phyloP scores from a whole-genome alignment of 2,113 vertebrate genomes.

The Himantopus leucocephalus region DNA sequence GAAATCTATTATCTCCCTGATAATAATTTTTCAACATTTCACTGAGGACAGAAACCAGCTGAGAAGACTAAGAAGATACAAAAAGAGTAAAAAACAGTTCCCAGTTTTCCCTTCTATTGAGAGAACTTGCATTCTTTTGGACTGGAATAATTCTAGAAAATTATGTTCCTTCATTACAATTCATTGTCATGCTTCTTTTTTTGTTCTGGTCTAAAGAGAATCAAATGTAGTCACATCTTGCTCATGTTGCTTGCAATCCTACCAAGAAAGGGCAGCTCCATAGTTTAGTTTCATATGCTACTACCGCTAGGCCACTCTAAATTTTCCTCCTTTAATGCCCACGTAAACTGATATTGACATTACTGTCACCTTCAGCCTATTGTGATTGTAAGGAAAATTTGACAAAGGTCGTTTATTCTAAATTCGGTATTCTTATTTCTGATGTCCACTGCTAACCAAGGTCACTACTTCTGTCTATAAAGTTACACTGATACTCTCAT shows the following conservation, averaged over 20 bases:
- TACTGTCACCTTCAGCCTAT: background rate
- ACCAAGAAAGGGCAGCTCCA: background rate
- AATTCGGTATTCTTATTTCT: background rate
- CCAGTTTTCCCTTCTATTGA: background rate
- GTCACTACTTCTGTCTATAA: background rate
- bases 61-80: background rate
- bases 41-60: background rate
- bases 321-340: background rate
- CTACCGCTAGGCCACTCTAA: background rate
- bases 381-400: background rate
- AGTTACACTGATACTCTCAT: background rate
- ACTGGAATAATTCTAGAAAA: background rate
- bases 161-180: background rate
- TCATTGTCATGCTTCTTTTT: background rate
- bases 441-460: background rate
- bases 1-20: background rate
- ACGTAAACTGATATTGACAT: background rate
- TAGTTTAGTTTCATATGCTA: background rate
- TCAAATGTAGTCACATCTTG: background rate
- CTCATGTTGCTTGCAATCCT: background rate
- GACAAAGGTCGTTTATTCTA: background rate
- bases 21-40: background rate
- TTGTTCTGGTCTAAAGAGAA: background rate
- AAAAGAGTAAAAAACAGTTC: background rate
- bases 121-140: background rate